Base-by-base conservation (phyloP, 2,888 invertebrate genomes). In the Caenorhabditis uteleia region DNA sequence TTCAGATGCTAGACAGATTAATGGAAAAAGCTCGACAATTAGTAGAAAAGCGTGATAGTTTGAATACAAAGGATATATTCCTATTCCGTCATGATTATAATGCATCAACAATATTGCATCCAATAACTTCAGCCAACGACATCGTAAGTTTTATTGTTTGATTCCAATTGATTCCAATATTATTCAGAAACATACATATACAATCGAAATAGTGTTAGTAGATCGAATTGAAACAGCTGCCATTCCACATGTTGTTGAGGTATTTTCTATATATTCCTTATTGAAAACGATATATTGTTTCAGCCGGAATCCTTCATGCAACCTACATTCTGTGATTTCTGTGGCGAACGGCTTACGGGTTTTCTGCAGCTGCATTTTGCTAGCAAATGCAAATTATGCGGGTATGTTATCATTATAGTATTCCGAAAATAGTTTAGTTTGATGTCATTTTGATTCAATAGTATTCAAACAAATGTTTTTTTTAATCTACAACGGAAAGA, bases 261-360 rank as follows among this genome's bases (percentile, higher is more conserved):
- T 78, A 26, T n/a, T n/a, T n/a, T n/a, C n/a, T n/a, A n/a, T n/a
- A n/a, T n/a, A n/a, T 44, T 4, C 21, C n/a, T n/a, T 44, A 26
- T 27, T 7, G 4, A n/a, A n/a, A n/a, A n/a, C n/a, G n/a, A n/a
- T n/a, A n/a, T n/a, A n/a, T n/a, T n/a, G n/a, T 23, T 59, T 46
- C 33, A 64, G 51, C 67, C 67, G 1, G 67, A 73, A 36, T 61
- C 73, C 26, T 82, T 82, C 56, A 69, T 70, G 49, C 68, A 75
- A n/a, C 82, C 83, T n/a, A 83, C 83, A 6, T 83, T 83, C 50
- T 82, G 82, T 59, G 83, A 83, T 54, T 83, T 79, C 50, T 83
- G 83, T 61, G 83, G 83, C 14, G 83, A 83, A 53, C 75, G 84
- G 51, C 60, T 83, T 36, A 69, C 83, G n/a, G 83, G 83, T 7